Percentiles rank a stretch among this genome's conserved stretches.
Evolutionary conservation across 2,113 vertebrate species (phyloP).

Genomic region (Phalacrocorax carbo): DNA sequence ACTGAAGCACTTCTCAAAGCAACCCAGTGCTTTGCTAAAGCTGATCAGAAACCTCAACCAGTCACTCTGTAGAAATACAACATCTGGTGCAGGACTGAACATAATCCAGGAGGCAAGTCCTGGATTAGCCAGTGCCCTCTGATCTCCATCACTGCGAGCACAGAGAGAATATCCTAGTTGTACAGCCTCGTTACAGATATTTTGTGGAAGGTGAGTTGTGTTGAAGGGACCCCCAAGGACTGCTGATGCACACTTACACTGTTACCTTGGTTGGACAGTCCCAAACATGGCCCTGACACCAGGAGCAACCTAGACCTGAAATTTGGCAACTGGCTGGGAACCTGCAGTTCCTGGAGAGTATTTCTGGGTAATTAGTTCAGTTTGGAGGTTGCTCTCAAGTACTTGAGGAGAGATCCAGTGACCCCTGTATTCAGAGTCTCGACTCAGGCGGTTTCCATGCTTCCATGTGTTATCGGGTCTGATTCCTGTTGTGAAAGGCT

Average conservation of each 20-base stretch:
- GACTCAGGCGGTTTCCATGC: accelerated
- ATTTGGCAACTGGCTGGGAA: not conserved
- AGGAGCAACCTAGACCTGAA: not conserved
- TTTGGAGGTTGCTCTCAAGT: not conserved
- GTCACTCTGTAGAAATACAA: not conserved
- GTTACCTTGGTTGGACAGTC: not conserved
- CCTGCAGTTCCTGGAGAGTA: not conserved
- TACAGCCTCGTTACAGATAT: not conserved
- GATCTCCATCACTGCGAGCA: not conserved
- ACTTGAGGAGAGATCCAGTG: not conserved
- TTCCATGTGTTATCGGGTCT: not conserved
- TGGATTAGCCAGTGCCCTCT: not conserved
- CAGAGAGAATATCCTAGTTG: not conserved
- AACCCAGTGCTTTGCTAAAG: not conserved
- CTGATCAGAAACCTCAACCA: not conserved
- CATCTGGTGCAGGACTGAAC: not conserved
- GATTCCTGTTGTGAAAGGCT: not conserved
- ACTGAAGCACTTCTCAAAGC: not conserved
- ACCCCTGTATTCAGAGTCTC: not conserved
- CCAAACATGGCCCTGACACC: not conserved
- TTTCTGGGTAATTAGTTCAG: not conserved
- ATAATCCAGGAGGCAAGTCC: not conserved
- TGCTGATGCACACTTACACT: not conserved
- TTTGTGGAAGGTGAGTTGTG: not conserved
- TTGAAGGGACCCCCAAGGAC: not conserved